phyloP scores from a whole-genome alignment of 2,113 vertebrate genomes.

The Myiagra hebetior region DNA sequence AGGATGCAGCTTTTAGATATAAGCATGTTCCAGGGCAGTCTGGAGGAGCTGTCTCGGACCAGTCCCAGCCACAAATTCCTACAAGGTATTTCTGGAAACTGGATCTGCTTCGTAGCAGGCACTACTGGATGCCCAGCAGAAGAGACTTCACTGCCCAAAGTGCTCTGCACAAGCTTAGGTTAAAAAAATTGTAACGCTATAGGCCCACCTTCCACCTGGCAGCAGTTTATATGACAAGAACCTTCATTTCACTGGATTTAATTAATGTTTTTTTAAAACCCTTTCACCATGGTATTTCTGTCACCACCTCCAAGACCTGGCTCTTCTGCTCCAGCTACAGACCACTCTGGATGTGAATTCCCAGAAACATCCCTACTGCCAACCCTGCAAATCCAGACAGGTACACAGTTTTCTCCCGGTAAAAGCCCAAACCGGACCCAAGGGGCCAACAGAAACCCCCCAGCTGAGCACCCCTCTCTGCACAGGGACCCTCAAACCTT shows the following conservation, averaged over 20 bases:
- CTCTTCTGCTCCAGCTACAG: neutral
- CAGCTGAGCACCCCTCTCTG: neutral
- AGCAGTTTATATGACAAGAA: neutral
- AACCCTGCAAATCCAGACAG: neutral
- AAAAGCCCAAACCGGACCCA: neutral
- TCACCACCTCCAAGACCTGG: neutral
- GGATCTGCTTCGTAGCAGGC: neutral
- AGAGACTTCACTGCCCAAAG: neutral
- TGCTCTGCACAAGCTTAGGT: neutral
- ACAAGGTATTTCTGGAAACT: neutral
- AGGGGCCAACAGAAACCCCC: neutral
- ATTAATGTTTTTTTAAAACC: neutral
- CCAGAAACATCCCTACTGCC: neutral
- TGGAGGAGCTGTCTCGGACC: neutral
- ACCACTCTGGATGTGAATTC: neutral
- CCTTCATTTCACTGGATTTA: neutral
- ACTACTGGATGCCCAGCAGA: neutral
- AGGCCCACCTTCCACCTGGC: neutral
- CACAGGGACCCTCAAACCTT: neutral
- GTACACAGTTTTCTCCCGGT: neutral
- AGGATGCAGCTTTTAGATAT: neutral
- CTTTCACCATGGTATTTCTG: neutral
- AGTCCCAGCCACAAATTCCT: neutral
- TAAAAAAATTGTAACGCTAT: accelerated
- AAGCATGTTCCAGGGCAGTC: neutral